Base-by-base conservation (phyloP, 2,797 vertebrate species). In the Sebastes elongatus region DNA sequence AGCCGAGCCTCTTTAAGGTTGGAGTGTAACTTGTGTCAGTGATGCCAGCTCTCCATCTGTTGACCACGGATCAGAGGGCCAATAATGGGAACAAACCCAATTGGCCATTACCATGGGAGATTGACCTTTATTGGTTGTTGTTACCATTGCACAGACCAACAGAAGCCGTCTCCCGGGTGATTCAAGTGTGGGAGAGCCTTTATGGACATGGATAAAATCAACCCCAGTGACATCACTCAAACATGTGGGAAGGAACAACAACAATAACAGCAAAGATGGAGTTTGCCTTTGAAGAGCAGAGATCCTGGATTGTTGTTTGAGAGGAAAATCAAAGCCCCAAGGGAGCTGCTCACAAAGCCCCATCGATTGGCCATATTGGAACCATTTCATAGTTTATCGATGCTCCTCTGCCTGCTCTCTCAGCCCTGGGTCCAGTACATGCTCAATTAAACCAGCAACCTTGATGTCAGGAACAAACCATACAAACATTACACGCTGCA, bases 311-410 rank as follows among this genome's bases (percentile, higher is more conserved):
- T 94, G 93, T 89, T 95, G 91, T 94, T 94, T 94, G 89, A 94
- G 90, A 91, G 92, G 80, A 93, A 95, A 93, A 95, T 96, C 93
- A 92, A 92, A 93, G 84, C 52, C 93, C 85, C 87, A 14, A 42
- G 91, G 88, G 95, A 93, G 67, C 82, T 63, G 89, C 87, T 92
- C 90, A 92, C 93, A 95, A 95, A 95, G 93, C 94, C 74, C 57
- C 86, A 94, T 94, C 71, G 94, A 95, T 89, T 63, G 77, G 82
- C 88, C 76, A 90, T 94, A 94, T 95, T 94, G 92, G 91, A 95
- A 95, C 90, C 87, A 93, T 94, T 94, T 95, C 93, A 95, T 95
- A 93, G 93, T 92, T 95, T 93, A 95, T 96, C 92, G 76, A 95
- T 96, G 90, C 82, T 93, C 88, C 85, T 93, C 92, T 87, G 86